Base-by-base conservation (phyloP, 2,797 vertebrate genomes). In the Myotis findleyi region DNA sequence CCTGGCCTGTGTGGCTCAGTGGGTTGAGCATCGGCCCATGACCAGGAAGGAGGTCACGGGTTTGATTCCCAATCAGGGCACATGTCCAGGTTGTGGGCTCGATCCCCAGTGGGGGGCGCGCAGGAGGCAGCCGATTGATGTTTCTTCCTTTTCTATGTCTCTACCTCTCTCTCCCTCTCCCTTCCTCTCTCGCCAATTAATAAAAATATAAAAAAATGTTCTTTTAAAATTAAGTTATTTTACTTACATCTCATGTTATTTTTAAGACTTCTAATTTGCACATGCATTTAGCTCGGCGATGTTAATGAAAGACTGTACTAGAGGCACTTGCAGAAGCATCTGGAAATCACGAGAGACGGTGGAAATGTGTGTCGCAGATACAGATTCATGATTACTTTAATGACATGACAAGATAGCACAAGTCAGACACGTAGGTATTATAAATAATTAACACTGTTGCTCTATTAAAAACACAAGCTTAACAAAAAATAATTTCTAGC, bases 301-400 rank as follows among this genome's bases (percentile, higher is more conserved):
- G 85, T 86, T 96, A 95, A 96, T 96, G 92, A 95, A 97, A 95
- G 85, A 6, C 82, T 83, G 21, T 66, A 96, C 81, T 85, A 71
- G 14, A 76, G 64, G 33, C 93, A 93, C 87, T 97, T 96, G 73
- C 55, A 87, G 57, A 82, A 69, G 85, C 89, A 80, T 89, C 79
- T 93, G 87, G 94, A 93, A 94, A 95, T 93, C 87, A 93, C 76
- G 73, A 94, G 71, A 87, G 73, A 89, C 25, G 71, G 86, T 76
- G 87, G 92, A 92, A 97, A 75, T 72, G 53, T 49, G 33, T 93
- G 87, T 82, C 36, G 71, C 79, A 96, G 92, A 95, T 93, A 75
- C 94, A 96, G 95, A 96, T 97, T 95, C 82, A 96, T 97, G 90
- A 93, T 92, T 96, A 90, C 83, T 89, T 91, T 89, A 96, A 92